Base-by-base conservation (phyloP, 2,113 vertebrate genomes). In the Pseudopodoces humilis region DNA sequence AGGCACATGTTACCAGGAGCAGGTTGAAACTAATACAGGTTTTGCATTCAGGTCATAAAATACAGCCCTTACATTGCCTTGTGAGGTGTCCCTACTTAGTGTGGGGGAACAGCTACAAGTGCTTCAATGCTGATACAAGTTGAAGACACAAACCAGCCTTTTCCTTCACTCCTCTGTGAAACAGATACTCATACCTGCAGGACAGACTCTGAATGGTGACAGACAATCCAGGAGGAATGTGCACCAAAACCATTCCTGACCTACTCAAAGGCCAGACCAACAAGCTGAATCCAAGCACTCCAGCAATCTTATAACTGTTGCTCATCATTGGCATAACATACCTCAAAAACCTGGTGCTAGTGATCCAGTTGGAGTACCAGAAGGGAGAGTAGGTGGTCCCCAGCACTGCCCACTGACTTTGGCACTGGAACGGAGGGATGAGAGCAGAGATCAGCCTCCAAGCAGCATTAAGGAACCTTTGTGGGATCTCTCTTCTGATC, bases 11-110 rank as follows among this genome's bases (percentile, higher is more conserved):
- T 92, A 87, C 81, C 83, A 68, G 94, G 85, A 96, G 88, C 88
- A 89, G 71, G 81, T 91, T 96, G 88, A 95, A 97, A 96, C 76
- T 71, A 92, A 98, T 94, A 76, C 41, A 69, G 25, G 30, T 67
- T 80, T 89, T 88, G 71, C 65, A 82, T 91, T 67, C 53, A 91
- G 55, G 39, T 58, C 78, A 91, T 93, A 95, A 97, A 95, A 90
- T 23, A 68, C 28, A 89, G 63, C 15, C 10, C n/a, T 96, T 88
- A 39, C 5, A 49, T 47, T 0, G 6, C 82, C 60, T 59, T 86
- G 27, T 82, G 77, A 76, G 49, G 58, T 21, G 1, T 76, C 62
- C 24, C 30, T 81, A 23, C 68, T 67, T 25, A 74, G 35, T 39
- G 39, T 70, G 46, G 27, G 8, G 24, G 55, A 74, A 58, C 59